Evolutionary conservation across 23 tunicate genomes (phyloP), one percentile per base, ranked within the genome.

Genomic region (Ascidia mentula): DNA sequence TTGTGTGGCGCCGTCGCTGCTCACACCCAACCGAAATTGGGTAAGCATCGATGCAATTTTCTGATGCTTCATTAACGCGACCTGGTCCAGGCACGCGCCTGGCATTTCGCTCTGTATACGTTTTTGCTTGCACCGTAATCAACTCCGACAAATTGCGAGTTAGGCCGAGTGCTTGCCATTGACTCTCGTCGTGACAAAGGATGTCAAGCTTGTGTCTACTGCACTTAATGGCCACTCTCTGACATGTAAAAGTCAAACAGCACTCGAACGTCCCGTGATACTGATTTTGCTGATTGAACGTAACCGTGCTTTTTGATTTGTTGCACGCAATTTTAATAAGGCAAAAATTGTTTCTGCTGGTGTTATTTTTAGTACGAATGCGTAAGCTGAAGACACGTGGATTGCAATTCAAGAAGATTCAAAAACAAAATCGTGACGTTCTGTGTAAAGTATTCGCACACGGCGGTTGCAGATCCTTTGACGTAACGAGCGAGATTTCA

Each of bases 181-280:
- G 65, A 53, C 65, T n/a, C n/a, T 53, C 65, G 65, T 53, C 65
- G 65, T 53, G 65, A 53, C 65, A 53, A 53, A 53, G 65, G 65
- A 53, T 53, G 65, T 53, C 13, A 28, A 5, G 24, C 13, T 26
- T 9, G 65, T 1, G 65, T 26, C 22, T 9, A 28, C 65, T 9
- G 22, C 24, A 20, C 24, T 3, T 53, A 53, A 53, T 53, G 28
- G 65, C 65, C 65, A 53, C 65, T 9, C 28, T 53, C 65, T 28
- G 65, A 28, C 24, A 26, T 20, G 28, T 53, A 53, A 6, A 53
- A 53, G 22, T 20, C 1, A 53, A 53, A 53, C 65, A 42, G 15
- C 15, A n/a, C n/a, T n/a, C n/a, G n/a, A n/a, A n/a, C n/a, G n/a
- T n/a, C n/a, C n/a, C n/a, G n/a, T n/a, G n/a, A n/a, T n/a, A n/a